These are phyloP conservation scores for Cairina moschata DNA, from an alignment of 2,113 vertebrate genomes.

Conservation along the genomic window DNA sequence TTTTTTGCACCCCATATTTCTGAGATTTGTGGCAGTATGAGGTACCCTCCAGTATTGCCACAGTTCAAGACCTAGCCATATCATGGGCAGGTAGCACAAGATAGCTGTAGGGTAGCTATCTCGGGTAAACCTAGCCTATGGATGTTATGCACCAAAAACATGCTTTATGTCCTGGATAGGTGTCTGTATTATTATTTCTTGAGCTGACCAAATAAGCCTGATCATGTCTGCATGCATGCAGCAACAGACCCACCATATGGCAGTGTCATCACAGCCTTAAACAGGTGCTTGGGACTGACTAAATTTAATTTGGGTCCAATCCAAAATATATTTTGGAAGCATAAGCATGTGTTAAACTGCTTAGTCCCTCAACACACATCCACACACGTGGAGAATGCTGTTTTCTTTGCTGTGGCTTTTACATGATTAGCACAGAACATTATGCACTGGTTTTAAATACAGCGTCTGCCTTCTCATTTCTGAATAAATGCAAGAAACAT, in stretches of 20 bases:
- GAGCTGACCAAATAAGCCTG: not conserved
- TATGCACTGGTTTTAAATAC: not conserved
- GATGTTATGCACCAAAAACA: not conserved
- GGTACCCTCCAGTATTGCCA: not conserved
- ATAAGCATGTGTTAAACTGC: conserved; percentile 2
- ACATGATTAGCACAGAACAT: not conserved
- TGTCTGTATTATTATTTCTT: not conserved
- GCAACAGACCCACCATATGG: conserved; percentile 53
- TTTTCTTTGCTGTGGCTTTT: not conserved
- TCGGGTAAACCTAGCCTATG: not conserved
- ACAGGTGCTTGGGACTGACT: conserved; percentile 36
- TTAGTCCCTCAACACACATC: not conserved
- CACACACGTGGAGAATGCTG: not conserved
- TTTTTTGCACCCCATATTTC: fast-evolving
- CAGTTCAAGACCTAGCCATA: not conserved
- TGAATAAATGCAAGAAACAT: not conserved
- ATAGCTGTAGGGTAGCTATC: not conserved
- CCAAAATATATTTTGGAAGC: conserved; percentile 34
- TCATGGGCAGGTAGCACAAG: not conserved
- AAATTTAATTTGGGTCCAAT: conserved; percentile 51
- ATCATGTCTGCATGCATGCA: not conserved
- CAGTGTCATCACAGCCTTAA: conserved; percentile 31
- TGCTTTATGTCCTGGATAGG: fast-evolving
- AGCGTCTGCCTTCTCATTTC: not conserved
- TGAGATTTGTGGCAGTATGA: not conserved